Percentiles rank a stretch among this genome's conserved stretches.
Evolutionary conservation across 2,797 vertebrate genomes (phyloP).

Genomic region (Dendrocincla fuliginosa): DNA sequence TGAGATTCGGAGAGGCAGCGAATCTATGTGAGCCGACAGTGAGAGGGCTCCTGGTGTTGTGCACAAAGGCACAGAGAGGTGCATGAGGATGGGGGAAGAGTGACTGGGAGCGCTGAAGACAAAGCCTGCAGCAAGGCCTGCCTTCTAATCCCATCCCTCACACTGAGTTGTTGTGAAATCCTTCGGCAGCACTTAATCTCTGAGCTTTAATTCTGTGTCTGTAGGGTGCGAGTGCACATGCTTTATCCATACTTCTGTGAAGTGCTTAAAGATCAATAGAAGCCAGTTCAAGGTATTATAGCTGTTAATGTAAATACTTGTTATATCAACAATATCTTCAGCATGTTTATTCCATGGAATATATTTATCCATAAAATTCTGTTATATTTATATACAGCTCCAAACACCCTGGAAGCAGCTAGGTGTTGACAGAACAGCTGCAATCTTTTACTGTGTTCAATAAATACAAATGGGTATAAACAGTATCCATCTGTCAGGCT

Average conservation of each 20-base stretch:
- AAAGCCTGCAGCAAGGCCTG: constrained; percentile 9
- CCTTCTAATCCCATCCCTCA: not conserved
- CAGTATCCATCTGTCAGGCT: constrained; percentile 65
- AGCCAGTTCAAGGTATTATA: not conserved
- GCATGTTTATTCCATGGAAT: not conserved
- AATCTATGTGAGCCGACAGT: not conserved
- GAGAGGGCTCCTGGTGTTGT: not conserved
- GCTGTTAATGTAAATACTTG: not conserved
- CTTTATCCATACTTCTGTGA: not conserved
- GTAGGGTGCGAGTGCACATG: not conserved
- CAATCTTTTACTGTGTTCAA: constrained; percentile 59
- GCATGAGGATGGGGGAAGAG: not conserved
- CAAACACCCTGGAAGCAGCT: constrained; percentile 47
- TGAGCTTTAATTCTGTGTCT: not conserved
- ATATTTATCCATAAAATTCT: constrained; percentile 49
- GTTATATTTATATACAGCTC: constrained; percentile 34
- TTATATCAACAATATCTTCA: not conserved
- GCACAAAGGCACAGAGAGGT: not conserved
- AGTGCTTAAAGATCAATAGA: constrained; percentile 22
- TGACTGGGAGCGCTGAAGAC: not conserved
- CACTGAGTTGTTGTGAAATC: not conserved
- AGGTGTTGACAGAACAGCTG: constrained; percentile 60
- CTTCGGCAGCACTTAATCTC: not conserved
- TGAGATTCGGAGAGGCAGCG: constrained; percentile 31
- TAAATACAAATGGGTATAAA: constrained; percentile 67